Conservation (phyloP, 2,113 vertebrate species). For the Fulmarus glacialis region DNA sequence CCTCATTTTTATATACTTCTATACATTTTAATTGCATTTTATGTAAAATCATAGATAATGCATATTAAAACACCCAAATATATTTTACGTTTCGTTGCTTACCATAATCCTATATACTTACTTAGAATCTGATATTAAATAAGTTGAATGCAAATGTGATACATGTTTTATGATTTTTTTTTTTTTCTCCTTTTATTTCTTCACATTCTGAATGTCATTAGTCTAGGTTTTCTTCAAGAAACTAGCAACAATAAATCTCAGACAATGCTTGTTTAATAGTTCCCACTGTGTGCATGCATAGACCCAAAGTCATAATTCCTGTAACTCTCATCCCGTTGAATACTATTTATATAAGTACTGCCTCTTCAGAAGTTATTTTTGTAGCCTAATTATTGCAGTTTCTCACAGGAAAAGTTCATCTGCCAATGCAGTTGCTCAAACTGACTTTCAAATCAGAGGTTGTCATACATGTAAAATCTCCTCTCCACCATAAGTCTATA, state of each 20-base stretch:
- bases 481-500: not conserved
- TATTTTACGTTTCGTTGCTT: not conserved
- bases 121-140: not conserved
- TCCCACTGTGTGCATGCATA: not conserved
- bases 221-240: not conserved
- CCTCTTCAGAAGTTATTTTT: slow-evolving; percentile 40
- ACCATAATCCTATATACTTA: not conserved
- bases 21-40: not conserved
- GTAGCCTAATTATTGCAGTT: slow-evolving; percentile 21
- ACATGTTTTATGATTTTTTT: not conserved
- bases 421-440: slow-evolving; percentile 3
- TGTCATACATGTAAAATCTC: not conserved
- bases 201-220: not conserved
- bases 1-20: not conserved
- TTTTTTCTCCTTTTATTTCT: not conserved
- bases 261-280: not conserved
- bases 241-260: not conserved
- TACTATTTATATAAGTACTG: not conserved
- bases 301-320: not conserved
- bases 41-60: not conserved
- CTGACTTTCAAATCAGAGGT: slow-evolving; percentile 1
- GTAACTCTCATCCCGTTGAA: not conserved
- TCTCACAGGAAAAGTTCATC: slow-evolving; percentile 16
- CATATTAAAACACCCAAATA: not conserved
- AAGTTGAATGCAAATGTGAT: not conserved